phyloP scores from a whole-genome alignment of 2,113 vertebrate species.

The Phalacrocorax aristotelis region DNA sequence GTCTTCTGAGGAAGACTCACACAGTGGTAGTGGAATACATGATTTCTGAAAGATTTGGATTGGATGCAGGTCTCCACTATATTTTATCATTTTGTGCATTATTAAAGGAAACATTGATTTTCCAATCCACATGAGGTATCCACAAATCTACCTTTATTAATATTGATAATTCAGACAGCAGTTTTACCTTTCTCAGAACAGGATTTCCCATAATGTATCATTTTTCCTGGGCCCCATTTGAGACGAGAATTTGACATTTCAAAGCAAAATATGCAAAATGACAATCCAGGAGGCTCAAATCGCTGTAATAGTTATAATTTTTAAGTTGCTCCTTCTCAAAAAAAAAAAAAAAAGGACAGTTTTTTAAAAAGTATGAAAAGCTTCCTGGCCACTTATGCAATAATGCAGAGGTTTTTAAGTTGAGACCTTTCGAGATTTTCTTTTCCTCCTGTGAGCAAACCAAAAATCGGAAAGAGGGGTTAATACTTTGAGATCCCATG shows the following conservation, averaged over 20 bases:
- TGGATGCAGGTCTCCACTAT: neutral
- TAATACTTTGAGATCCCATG: too few relatives aligned
- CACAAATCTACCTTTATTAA: neutral
- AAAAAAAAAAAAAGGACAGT: neutral
- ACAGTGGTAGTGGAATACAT: neutral
- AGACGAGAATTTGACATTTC: neutral
- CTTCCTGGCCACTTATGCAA: neutral
- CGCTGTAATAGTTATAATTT: neutral
- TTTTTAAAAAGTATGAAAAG: neutral
- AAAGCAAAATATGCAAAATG: neutral
- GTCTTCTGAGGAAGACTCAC: neutral
- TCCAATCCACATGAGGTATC: neutral
- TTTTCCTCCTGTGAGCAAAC: neutral
- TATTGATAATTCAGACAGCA: neutral
- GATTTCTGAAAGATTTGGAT: neutral
- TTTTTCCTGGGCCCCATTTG: neutral
- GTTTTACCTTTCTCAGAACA: neutral
- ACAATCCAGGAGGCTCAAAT: neutral
- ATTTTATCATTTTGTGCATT: neutral
- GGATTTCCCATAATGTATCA: neutral
- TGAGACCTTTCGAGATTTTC: neutral
- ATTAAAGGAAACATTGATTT: neutral
- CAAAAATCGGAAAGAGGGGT: neutral
- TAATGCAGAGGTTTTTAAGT: neutral
- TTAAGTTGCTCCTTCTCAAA: neutral